Percentiles rank a stretch among this genome's conserved stretches.
Conservation (phyloP, 2,888 invertebrate species). For the Epinotia ramella region DNA sequence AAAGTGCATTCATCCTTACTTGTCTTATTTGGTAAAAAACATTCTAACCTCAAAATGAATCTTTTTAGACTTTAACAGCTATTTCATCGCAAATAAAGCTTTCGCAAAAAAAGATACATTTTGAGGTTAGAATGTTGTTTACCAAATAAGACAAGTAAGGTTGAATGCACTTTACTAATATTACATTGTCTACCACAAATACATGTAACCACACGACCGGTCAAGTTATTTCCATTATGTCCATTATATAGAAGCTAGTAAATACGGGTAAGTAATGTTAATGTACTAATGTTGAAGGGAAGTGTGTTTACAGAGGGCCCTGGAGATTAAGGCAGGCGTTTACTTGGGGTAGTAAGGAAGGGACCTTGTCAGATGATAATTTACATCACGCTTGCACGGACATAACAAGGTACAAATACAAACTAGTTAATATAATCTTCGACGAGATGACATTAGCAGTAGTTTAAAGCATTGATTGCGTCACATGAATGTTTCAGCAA, state of each 20-base stretch:
- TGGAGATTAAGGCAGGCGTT: constrained; percentile 17
- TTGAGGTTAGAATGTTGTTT: no score
- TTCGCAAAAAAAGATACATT: no score
- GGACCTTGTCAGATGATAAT: constrained; percentile 34
- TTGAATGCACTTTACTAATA: no score
- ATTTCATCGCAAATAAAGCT: no score
- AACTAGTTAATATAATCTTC: neutral
- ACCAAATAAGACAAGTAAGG: no score
- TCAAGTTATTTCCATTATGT: constrained; percentile 26
- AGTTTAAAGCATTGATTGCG: neutral
- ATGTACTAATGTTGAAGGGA: constrained; percentile 11
- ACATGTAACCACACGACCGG: neutral
- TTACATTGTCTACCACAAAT: neutral
- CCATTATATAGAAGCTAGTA: constrained; percentile 15
- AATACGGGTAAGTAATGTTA: constrained; percentile 21
- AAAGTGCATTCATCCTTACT: no score
- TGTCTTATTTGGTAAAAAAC: no score
- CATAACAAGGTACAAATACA: constrained; percentile 2
- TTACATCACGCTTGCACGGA: constrained; percentile 20
- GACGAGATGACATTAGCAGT: neutral
- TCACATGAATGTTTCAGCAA: neutral
- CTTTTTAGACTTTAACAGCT: no score
- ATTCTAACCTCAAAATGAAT: no score
- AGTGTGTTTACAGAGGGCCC: constrained; percentile 37
- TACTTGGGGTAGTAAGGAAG: constrained; percentile 2